Conservation (phyloP, 1,140 invertebrate species). For the Dinoponera quadriceps region DNA sequence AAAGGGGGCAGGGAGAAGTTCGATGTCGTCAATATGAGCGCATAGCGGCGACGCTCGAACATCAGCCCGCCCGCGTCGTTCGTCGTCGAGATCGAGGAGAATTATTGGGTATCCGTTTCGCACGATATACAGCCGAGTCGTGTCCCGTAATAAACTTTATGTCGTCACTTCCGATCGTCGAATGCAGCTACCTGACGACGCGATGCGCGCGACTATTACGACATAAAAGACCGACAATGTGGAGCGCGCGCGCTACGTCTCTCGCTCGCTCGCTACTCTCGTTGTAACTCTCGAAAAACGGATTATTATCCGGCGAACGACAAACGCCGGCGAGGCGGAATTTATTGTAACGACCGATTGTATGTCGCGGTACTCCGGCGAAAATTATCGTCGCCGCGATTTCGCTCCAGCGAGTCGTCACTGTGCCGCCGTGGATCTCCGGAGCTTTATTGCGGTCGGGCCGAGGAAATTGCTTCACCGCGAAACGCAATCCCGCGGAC, state of each 20-base stretch:
- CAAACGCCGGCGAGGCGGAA: constrained; percentile 18
- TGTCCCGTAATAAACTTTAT: constrained; percentile 64
- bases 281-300: constrained; percentile 39
- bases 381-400: constrained; percentile 26
- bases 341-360: constrained; percentile 49
- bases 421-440: no score
- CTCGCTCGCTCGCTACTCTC: neutral
- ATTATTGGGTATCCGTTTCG: constrained; percentile 69
- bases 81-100: constrained; percentile 43
- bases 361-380: neutral
- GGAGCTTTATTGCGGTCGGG: neutral
- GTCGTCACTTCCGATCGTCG: constrained; percentile 29
- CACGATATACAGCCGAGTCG: constrained; percentile 22
- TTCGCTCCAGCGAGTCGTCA: constrained; percentile 9
- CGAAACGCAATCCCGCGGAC: neutral
- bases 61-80: neutral
- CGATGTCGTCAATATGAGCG: no score
- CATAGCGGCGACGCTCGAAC: no score
- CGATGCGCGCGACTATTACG: constrained; percentile 34
- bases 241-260: neutral
- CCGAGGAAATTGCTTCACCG: neutral
- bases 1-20: no score
- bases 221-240: constrained; percentile 37
- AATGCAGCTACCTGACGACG: constrained; percentile 33
- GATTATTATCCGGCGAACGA: constrained; percentile 37